These are phyloP conservation scores for Antrozous pallidus DNA, from an alignment of 2,797 vertebrate species.

Conservation along the genomic window DNA sequence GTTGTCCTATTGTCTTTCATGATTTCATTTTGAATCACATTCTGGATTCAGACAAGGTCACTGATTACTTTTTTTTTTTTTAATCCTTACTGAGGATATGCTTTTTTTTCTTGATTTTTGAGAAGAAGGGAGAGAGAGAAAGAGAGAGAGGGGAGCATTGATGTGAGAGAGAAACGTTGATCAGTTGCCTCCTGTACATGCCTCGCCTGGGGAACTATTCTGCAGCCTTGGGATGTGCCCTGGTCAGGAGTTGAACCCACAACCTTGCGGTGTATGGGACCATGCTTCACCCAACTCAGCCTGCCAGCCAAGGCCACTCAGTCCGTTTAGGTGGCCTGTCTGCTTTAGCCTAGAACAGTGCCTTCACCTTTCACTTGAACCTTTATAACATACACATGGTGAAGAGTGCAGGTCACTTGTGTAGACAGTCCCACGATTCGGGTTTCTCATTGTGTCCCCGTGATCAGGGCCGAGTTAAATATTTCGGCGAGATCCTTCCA, in stretches of 20 bases:
- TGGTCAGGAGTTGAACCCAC: neutral
- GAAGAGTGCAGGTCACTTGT: conserved; percentile 9
- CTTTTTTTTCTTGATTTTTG: neutral
- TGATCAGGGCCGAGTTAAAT: neutral
- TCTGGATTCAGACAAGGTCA: neutral
- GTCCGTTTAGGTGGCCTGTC: neutral
- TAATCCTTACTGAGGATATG: neutral
- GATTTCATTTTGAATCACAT: neutral
- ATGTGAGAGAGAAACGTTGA: neutral
- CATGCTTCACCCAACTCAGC: neutral
- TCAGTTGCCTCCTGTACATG: neutral
- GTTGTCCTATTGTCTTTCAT: neutral
- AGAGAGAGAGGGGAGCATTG: neutral
- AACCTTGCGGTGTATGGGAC: neutral
- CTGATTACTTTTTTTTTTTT: neutral
- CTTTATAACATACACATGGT: neutral
- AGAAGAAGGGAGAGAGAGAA: no score
- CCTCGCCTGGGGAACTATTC: neutral
- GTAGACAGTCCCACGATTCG: neutral
- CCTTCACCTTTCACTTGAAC: neutral
- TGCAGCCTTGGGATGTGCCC: neutral
- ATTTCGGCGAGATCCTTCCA: neutral
- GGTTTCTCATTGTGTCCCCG: conserved; percentile 7
- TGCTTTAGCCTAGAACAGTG: neutral
- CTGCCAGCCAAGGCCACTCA: neutral